These are phyloP conservation scores for Eremobia ochroleuca DNA, from an alignment of 2,888 invertebrate species.

Conservation along the genomic window DNA sequence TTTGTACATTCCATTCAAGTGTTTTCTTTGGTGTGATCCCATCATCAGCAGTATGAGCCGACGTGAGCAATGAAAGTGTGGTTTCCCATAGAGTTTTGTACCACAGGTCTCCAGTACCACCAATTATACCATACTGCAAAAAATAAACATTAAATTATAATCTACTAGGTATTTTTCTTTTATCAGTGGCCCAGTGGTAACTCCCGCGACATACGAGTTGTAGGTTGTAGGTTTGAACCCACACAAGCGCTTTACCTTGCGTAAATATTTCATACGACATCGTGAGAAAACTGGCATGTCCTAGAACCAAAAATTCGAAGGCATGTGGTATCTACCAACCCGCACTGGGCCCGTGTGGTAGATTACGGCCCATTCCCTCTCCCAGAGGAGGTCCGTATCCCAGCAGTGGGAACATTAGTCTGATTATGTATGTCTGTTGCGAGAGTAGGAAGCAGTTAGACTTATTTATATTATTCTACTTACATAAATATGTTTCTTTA, in stretches of 20 bases:
- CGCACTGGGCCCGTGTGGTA: not conserved
- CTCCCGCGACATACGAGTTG: too few species aligned
- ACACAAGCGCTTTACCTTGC: not conserved
- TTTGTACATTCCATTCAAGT: conserved; percentile 82
- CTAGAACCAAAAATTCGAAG: not conserved
- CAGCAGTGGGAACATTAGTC: not conserved
- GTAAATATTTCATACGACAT: not conserved
- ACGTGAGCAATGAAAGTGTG: conserved; percentile 92
- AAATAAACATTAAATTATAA: conserved; percentile 63
- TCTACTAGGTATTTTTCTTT: not conserved
- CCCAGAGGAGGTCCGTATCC: not conserved
- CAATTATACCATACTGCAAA: conserved; percentile 95
- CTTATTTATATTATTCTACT: conserved; percentile 79
- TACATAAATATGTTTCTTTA: conserved; percentile 94
- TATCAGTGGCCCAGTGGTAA: not conserved
- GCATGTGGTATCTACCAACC: not conserved
- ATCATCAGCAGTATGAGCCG: conserved; percentile 93
- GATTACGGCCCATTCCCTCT: not conserved
- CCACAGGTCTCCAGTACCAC: conserved; percentile 95
- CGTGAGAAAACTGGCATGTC: not conserved
- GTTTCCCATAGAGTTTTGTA: conserved; percentile 91
- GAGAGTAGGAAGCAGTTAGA: not conserved
- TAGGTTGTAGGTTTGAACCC: not conserved
- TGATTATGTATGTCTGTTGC: not conserved
- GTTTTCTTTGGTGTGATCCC: conserved; percentile 57